Conservation (phyloP, 1,140 invertebrate species). For the Trigoniulus corallinus region DNA sequence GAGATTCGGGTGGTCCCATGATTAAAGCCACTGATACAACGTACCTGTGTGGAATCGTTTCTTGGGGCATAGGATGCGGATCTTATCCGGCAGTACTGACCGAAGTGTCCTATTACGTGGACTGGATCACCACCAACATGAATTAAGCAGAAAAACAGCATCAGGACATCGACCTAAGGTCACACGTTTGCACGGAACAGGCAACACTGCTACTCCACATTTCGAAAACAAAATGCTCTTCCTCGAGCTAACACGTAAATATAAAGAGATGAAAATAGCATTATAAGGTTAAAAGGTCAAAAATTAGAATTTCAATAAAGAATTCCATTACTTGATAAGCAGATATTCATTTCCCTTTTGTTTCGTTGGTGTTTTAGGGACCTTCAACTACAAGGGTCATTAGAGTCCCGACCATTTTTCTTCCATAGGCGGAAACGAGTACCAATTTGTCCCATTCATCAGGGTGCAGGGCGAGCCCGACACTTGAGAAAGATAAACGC, state of each 20-base stretch:
- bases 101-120: slow-evolving; percentile 17
- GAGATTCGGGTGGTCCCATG: slow-evolving; percentile 19
- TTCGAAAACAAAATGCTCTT: neutral
- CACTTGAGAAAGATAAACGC: too few relatives aligned
- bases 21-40: slow-evolving; percentile 3
- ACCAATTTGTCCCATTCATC: too few relatives aligned
- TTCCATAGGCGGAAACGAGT: too few relatives aligned
- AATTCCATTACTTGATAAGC: too few relatives aligned
- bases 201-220: neutral
- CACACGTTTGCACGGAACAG: neutral
- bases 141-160: neutral
- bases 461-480: too few relatives aligned
- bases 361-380: too few relatives aligned
- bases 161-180: neutral
- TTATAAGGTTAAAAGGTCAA: neutral
- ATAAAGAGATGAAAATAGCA: neutral
- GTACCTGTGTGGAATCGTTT: slow-evolving; percentile 19
- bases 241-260: neutral
- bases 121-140: slow-evolving; percentile 18
- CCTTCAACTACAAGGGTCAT: too few relatives aligned
- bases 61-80: slow-evolving; percentile 20
- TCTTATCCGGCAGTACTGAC: slow-evolving; percentile 22
- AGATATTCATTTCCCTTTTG: too few relatives aligned
- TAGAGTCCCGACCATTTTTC: too few relatives aligned
- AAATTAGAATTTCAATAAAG: neutral